Evolutionary conservation across 2,888 invertebrate genomes (phyloP).

Genomic region (Dicranocentrus wangi): DNA sequence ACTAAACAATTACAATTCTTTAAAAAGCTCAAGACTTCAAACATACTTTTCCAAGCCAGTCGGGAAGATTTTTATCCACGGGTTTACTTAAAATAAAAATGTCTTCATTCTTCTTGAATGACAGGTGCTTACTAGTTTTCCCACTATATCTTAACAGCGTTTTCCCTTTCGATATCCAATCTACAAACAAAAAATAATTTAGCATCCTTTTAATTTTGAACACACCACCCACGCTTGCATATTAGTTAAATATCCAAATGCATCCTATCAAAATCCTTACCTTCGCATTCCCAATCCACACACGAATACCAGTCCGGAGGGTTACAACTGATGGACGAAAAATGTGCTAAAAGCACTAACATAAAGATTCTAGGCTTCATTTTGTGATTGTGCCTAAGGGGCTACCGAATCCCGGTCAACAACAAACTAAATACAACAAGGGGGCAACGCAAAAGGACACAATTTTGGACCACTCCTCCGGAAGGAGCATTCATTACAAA

Average conservation of each 20-base stretch:
- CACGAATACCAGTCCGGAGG: conserved; percentile 54
- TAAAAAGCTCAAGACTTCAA: neutral
- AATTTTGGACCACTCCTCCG: no score
- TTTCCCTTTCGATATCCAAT: conserved; percentile 69
- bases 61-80: conserved; percentile 44
- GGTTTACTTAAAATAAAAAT: conserved; percentile 70
- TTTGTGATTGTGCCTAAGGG: no score
- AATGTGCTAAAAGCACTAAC: neutral
- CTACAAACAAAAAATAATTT: conserved; percentile 45
- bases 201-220: conserved; percentile 10
- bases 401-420: no score
- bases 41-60: conserved; percentile 70
- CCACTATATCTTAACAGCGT: conserved; percentile 67
- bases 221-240: neutral
- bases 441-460: no score
- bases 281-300: conserved; percentile 66
- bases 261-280: conserved; percentile 22
- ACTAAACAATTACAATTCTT: neutral
- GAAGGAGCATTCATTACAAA: no score
- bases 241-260: neutral
- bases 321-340: neutral
- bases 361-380: neutral
- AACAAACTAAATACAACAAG: no score
- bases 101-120: conserved; percentile 69
- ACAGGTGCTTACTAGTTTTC: conserved; percentile 68